These are phyloP conservation scores for Drosophila insularis DNA, from an alignment of 1,140 invertebrate species.

Conservation along the genomic window DNA sequence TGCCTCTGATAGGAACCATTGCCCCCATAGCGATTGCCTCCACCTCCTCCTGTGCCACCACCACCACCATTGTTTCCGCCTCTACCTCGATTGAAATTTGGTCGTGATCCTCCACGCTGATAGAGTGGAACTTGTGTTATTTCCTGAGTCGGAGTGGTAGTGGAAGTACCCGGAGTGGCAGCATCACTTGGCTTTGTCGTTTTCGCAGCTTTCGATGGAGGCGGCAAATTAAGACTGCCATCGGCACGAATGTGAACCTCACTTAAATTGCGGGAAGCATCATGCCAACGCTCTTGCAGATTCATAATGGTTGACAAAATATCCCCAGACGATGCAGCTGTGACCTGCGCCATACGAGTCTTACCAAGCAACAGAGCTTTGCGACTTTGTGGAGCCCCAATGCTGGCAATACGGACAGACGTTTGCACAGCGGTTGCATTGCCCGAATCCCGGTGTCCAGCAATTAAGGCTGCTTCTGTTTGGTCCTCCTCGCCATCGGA, in stretches of 20 bases:
- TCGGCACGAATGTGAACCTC: conserved; percentile 67
- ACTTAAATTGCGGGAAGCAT: conserved; percentile 73
- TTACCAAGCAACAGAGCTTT: conserved; percentile 65
- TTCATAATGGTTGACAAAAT: conserved; percentile 89
- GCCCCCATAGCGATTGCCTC: conserved; percentile 83
- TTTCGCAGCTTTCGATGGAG: conserved; percentile 32
- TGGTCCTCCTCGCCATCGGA: conserved; percentile 73
- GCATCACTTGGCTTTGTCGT: conserved; percentile 84
- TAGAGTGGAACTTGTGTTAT: conserved; percentile 82
- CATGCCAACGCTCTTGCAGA: conserved; percentile 89
- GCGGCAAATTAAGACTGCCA: conserved; percentile 74
- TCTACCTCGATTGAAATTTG: conserved; percentile 72
- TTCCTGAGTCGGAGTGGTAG: neutral
- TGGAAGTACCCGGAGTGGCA: neutral
- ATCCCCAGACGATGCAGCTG: conserved; percentile 81
- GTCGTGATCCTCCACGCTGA: conserved; percentile 83
- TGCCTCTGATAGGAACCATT: conserved; percentile 53
- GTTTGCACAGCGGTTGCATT: conserved; percentile 81
- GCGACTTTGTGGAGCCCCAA: conserved; percentile 53
- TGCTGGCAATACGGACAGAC: conserved; percentile 56
- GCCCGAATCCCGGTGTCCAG: conserved; percentile 33
- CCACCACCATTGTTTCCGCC: conserved; percentile 49
- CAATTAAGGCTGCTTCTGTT: conserved; percentile 2
- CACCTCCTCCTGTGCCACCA: conserved; percentile 69
- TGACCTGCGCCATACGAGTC: conserved; percentile 33